Conservation (phyloP, 2,797 vertebrate genomes). For the Spea hammondii region DNA sequence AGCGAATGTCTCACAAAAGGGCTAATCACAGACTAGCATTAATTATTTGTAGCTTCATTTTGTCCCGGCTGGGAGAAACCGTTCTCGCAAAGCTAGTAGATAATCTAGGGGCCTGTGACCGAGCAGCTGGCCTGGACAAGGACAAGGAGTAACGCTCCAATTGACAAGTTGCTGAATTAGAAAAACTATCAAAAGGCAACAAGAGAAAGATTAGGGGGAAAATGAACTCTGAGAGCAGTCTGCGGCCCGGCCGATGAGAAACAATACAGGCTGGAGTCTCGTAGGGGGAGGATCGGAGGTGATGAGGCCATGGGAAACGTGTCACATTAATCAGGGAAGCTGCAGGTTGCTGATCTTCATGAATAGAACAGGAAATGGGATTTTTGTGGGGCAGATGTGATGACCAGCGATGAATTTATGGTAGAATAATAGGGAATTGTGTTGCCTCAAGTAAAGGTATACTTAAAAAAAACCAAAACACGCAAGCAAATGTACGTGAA, state of each 20-base stretch:
- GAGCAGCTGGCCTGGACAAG: slow-evolving; percentile 75
- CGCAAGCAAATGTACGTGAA: too few species aligned
- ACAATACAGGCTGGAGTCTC: slow-evolving; percentile 69
- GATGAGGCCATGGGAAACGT: slow-evolving; percentile 79
- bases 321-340: slow-evolving; percentile 68
- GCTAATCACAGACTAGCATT: slow-evolving; percentile 62
- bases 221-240: slow-evolving; percentile 73
- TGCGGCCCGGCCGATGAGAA: slow-evolving; percentile 72
- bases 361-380: slow-evolving; percentile 78
- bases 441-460: not conserved
- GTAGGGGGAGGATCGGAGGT: slow-evolving; percentile 65
- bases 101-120: slow-evolving; percentile 62
- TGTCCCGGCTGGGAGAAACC: slow-evolving; percentile 57
- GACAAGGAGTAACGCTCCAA: slow-evolving; percentile 71
- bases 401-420: slow-evolving; percentile 69
- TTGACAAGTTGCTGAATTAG: slow-evolving; percentile 78
- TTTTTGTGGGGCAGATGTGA: slow-evolving; percentile 74
- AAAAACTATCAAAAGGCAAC: slow-evolving; percentile 74
- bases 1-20: slow-evolving; percentile 59
- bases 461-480: too few species aligned
- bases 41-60: slow-evolving; percentile 66
- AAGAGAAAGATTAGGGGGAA: slow-evolving; percentile 69
- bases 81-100: slow-evolving; percentile 61
- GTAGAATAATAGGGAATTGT: slow-evolving; percentile 46
- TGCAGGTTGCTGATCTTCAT: slow-evolving; percentile 70